These are phyloP conservation scores for Venustoraphidia nigricollis DNA, from an alignment of 2,888 invertebrate genomes.

Conservation along the genomic window DNA sequence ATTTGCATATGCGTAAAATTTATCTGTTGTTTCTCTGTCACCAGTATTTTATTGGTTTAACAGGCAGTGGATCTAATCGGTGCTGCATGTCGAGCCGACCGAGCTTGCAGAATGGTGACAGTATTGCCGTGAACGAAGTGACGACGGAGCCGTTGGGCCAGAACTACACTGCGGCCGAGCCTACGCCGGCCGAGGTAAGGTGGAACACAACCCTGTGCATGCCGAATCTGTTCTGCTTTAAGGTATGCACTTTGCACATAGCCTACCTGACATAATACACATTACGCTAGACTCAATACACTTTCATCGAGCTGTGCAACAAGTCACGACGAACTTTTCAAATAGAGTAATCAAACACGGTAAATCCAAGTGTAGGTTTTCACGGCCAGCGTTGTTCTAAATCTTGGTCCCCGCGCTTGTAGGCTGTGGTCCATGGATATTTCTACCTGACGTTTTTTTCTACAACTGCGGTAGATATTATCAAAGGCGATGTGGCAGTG, in stretches of 20 bases:
- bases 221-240: slow-evolving; percentile 75
- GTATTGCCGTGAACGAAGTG: neutral
- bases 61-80: neutral
- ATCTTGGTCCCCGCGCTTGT: too few relatives aligned
- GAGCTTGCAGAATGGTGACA: neutral
- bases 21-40: neutral
- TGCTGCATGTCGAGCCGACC: neutral
- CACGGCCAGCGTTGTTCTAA: too few relatives aligned
- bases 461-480: too few relatives aligned
- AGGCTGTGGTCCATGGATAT: too few relatives aligned
- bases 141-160: slow-evolving; percentile 16
- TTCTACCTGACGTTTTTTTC: too few relatives aligned
- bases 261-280: slow-evolving; percentile 10
- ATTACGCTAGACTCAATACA: slow-evolving; percentile 3
- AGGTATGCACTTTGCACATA: slow-evolving; percentile 41
- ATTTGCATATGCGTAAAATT: neutral
- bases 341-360: too few relatives aligned
- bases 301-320: slow-evolving; percentile 5
- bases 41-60: neutral
- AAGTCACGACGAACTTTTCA: too few relatives aligned
- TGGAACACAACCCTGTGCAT: slow-evolving; percentile 66
- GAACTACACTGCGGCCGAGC: slow-evolving; percentile 17
- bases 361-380: too few relatives aligned
- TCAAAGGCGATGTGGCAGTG: too few relatives aligned
- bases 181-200: slow-evolving; percentile 39